Evolutionary conservation across 2,797 vertebrate species (phyloP).

Genomic region (Propithecus perrieri): DNA sequence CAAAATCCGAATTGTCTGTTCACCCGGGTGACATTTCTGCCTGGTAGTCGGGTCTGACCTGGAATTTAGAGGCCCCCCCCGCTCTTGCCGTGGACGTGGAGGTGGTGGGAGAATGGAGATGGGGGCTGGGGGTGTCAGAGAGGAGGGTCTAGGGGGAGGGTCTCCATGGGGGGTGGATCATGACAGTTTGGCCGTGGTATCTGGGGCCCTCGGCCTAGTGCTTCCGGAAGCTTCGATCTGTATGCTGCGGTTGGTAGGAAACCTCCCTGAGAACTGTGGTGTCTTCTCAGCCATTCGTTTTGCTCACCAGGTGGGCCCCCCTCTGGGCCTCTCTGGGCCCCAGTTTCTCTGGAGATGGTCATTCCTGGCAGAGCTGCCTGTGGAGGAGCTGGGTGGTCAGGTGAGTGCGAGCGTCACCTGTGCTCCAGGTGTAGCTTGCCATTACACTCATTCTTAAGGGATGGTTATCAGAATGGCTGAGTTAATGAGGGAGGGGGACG

Average conservation of each 20-base stretch:
- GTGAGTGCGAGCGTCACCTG: rapidly evolving
- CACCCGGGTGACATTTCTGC: neutral
- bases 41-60: neutral
- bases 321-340: neutral
- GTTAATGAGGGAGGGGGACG: neutral
- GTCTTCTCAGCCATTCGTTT: neutral
- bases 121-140: neutral
- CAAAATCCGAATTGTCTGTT: neutral
- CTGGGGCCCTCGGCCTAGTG: neutral
- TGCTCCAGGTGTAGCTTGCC: neutral
- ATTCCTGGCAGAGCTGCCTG: neutral
- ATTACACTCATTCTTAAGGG: neutral
- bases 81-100: neutral
- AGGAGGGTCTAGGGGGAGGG: neutral
- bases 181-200: neutral
- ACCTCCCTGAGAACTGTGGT: neutral
- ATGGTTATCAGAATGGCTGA: neutral
- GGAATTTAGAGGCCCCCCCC: neutral
- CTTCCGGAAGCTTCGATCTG: neutral
- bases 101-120: neutral
- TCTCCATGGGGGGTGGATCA: rapidly evolving
- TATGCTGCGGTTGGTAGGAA: neutral
- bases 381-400: neutral
- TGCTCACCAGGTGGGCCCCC: neutral
- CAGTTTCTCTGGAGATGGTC: neutral